Percentiles rank a stretch among this genome's conserved stretches.
Conservation (phyloP, 2,888 invertebrate genomes). For the Muscina levida region DNA sequence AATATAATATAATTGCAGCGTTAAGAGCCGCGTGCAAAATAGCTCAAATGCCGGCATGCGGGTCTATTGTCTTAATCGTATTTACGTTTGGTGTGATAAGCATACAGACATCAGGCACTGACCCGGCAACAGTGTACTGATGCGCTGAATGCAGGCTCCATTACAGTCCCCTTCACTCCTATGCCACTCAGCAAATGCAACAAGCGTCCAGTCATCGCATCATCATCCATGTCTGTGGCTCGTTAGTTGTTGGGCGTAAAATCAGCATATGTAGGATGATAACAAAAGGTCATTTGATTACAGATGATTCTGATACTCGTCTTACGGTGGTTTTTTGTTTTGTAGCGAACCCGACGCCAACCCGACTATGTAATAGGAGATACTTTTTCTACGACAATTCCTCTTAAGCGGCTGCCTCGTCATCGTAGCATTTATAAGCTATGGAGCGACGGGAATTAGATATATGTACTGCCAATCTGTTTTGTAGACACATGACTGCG, state of each 20-base stretch:
- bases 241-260: too few relatives aligned
- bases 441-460: too few relatives aligned
- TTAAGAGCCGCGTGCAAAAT: constrained; percentile 25
- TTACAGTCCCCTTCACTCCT: not conserved
- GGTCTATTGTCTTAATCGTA: constrained; percentile 16
- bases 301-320: constrained; percentile 10
- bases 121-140: not conserved
- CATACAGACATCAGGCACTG: not conserved
- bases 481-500: too few relatives aligned
- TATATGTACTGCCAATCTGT: not conserved
- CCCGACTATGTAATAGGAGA: too few relatives aligned
- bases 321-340: too few relatives aligned
- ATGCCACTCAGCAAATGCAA: not conserved
- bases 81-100: constrained; percentile 30
- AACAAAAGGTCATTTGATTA: constrained; percentile 54
- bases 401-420: too few relatives aligned
- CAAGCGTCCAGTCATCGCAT: not conserved
- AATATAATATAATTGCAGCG: too few relatives aligned
- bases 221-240: not conserved
- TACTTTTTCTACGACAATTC: too few relatives aligned
- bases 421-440: too few relatives aligned
- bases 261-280: constrained; percentile 13
- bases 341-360: too few relatives aligned
- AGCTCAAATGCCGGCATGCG: too few relatives aligned
- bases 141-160: not conserved